phyloP scores from a whole-genome alignment of 2,113 vertebrate species.

The Peromyscus maniculatus region DNA sequence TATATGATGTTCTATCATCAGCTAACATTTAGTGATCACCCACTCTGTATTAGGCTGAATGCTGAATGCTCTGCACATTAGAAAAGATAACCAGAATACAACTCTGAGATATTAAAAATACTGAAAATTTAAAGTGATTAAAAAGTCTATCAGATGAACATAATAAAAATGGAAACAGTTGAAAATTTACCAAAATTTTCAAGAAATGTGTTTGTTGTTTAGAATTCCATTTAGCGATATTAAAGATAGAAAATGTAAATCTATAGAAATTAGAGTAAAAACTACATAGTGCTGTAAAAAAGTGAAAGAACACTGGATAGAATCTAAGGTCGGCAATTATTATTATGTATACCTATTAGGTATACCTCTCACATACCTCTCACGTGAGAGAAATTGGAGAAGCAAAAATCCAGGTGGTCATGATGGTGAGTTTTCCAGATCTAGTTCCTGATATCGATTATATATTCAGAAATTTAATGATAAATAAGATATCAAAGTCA shows the following conservation, averaged over 20 bases:
- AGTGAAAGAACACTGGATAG: not conserved
- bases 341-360: not conserved
- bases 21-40: too few species aligned
- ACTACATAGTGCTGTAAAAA: not conserved
- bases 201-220: not conserved
- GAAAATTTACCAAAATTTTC: not conserved
- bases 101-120: not conserved
- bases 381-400: not conserved
- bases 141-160: not conserved
- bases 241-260: not conserved
- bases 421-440: not conserved
- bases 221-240: not conserved
- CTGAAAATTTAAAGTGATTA: not conserved
- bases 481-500: not conserved
- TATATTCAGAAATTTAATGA: not conserved
- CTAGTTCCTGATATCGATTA: not conserved
- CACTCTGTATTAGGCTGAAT: not conserved
- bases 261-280: not conserved
- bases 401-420: not conserved
- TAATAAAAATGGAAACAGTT: not conserved
- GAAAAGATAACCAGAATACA: not conserved
- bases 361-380: not conserved
- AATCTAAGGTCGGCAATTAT: not conserved
- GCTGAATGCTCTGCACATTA: not conserved
- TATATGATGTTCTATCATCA: too few species aligned